Base-by-base conservation (phyloP, 2,113 vertebrate genomes). In the Phaethornis superciliosus region DNA sequence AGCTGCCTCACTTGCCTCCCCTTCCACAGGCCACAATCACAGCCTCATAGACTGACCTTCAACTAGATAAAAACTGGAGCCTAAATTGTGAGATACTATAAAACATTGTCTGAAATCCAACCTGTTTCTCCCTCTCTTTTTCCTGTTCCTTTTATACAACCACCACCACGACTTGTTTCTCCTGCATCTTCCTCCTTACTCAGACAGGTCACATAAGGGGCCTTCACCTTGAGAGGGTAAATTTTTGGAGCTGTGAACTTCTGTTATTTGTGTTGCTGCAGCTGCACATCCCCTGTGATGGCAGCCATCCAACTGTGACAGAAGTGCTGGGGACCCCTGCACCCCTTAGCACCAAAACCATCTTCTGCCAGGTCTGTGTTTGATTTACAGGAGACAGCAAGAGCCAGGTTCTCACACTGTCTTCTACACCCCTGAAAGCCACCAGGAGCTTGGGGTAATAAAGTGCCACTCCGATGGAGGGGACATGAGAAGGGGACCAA, bases 381-480 rank as follows among this genome's bases (percentile, higher is more conserved):
- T 70, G 52, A 32, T 21, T 54, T 59, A 35, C 74, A 69, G n/a
- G 42, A 71, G 33, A 32, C 20, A 69, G 27, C 28, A 81, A 74
- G 51, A 0, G 1, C 37, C 9, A 3, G 6, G 7, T 23, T 26
- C 49, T 7, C 7, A 3, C 13, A 1, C 42, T 63, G 23, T 49
- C 54, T 78, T 44, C 67, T 65, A 12, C 17, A 74, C 4, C 33
- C 23, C 23, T 51, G 44, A 65, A 81, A 83, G 40, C 15, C 51
- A 83, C 7, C 23, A 56, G 37, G 18, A 84, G 10, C 42, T 42
- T 32, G 19, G 21, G 8, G 13, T 55, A 24, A 55, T 64, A 63
- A 87, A 78, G 7, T 28, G 52, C 2, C 33, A 8, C 32, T 59
- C 30, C 1, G 1, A 24, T 6, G 30, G 30, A 72, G 27, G 12